Conservation (phyloP, 2,888 invertebrate species). For the Campoplex capitator region DNA sequence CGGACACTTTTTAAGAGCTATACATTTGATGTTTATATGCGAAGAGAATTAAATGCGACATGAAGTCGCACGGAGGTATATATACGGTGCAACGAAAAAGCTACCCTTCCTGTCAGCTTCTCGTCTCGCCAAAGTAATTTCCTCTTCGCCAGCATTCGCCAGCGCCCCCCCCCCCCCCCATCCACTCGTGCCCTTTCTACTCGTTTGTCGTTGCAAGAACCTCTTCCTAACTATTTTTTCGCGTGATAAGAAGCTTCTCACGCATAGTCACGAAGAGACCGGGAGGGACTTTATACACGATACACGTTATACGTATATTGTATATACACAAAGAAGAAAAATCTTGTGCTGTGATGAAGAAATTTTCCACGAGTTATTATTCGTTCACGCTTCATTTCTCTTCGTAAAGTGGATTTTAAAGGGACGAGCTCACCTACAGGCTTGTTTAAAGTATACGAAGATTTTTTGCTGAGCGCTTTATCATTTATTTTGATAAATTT, state of each 20-base stretch:
- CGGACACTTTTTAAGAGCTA: background rate
- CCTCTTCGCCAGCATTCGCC: conserved; percentile 43
- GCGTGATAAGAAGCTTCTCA: conserved; percentile 60
- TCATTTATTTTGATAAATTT: background rate
- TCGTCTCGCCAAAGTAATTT: conserved; percentile 68
- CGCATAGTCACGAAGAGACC: conserved; percentile 25
- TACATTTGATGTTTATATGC: conserved; percentile 3
- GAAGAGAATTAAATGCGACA: conserved; percentile 66
- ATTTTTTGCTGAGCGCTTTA: background rate
- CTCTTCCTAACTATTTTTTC: conserved; percentile 60
- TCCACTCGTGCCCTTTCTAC: conserved; percentile 46
- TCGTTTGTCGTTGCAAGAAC: conserved; percentile 20
- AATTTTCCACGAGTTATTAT: conserved; percentile 55
- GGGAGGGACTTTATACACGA: background rate
- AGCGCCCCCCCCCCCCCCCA: too few species aligned
- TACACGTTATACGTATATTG: background rate
- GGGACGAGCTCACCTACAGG: background rate
- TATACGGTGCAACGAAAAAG: conserved; percentile 41
- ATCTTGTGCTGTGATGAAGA: conserved; percentile 44
- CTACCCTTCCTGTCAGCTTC: conserved; percentile 64
- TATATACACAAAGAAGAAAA: conserved; percentile 22
- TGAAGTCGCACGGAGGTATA: conserved; percentile 44
- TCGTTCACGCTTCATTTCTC: conserved; percentile 45
- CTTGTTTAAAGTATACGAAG: background rate
- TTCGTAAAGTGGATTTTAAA: conserved; percentile 24